Evolutionary conservation across 2,888 invertebrate genomes (phyloP).

Genomic region (Sarcophaga carnaria): DNA sequence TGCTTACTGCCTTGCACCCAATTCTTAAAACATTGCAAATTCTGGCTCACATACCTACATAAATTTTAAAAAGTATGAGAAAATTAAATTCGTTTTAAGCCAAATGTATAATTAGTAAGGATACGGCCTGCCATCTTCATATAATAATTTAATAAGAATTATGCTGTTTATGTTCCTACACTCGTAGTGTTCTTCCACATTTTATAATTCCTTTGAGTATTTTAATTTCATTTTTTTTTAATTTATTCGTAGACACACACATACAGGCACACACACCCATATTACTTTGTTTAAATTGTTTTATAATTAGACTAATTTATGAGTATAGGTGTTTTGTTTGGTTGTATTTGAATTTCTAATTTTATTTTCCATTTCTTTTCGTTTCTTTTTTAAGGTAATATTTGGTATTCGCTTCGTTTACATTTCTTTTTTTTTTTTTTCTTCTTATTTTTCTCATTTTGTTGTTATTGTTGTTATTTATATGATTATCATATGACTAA

Average conservation of each 20-base stretch:
- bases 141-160: not conserved
- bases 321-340: slow-evolving; percentile 23
- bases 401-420: not conserved
- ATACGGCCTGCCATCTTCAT: not conserved
- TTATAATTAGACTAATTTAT: slow-evolving; percentile 59
- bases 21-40: not conserved
- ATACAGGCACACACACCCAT: not conserved
- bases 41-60: not conserved
- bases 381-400: slow-evolving; percentile 10
- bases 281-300: slow-evolving; percentile 27
- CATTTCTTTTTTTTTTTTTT: not conserved
- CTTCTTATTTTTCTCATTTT: not conserved
- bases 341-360: not conserved
- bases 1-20: too few relatives aligned
- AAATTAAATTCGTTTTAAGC: not conserved
- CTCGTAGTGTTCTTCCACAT: not conserved
- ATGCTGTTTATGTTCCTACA: not conserved
- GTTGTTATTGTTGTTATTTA: slow-evolving; percentile 18
- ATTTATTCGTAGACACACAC: slow-evolving; percentile 56
- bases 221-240: not conserved
- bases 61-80: not conserved
- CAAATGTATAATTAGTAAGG: not conserved
- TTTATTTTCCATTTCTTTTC: not conserved
- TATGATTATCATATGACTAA: slow-evolving; percentile 40
- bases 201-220: not conserved